phyloP scores from a whole-genome alignment of 2,113 vertebrate species.

The Noturus placidus region DNA sequence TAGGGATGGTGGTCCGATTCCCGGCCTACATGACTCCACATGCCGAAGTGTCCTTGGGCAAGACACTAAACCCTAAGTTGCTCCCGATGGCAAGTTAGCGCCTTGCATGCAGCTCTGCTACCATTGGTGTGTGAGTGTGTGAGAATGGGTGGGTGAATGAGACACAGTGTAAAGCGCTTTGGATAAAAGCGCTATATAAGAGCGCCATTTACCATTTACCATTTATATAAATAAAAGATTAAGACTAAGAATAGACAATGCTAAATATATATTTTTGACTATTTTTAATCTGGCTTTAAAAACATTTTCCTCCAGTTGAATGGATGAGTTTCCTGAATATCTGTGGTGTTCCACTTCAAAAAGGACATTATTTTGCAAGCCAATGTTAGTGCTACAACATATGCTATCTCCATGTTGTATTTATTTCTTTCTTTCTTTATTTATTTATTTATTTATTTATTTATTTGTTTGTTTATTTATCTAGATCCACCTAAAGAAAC shows the following conservation, averaged over 20 bases:
- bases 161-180: no score
- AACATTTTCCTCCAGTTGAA: background rate
- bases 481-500: slow-evolving; percentile 59
- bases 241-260: background rate
- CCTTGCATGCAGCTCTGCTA: no score
- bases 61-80: no score
- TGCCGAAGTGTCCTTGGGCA: no score
- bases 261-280: background rate
- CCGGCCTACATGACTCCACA: no score
- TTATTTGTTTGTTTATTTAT: slow-evolving; percentile 5
- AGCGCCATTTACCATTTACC: no score
- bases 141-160: no score
- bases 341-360: background rate
- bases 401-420: slow-evolving; percentile 2
- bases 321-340: background rate
- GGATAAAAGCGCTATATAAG: no score
- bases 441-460: slow-evolving; percentile 9
- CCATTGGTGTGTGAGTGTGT: no score
- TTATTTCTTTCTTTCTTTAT: background rate
- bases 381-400: background rate
- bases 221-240: no score
- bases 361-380: background rate
- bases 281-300: background rate
- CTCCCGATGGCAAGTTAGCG: no score
- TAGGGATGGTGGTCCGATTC: no score